These are phyloP conservation scores for Pomacea canaliculata DNA, from an alignment of 2,888 invertebrate species.

Conservation along the genomic window DNA sequence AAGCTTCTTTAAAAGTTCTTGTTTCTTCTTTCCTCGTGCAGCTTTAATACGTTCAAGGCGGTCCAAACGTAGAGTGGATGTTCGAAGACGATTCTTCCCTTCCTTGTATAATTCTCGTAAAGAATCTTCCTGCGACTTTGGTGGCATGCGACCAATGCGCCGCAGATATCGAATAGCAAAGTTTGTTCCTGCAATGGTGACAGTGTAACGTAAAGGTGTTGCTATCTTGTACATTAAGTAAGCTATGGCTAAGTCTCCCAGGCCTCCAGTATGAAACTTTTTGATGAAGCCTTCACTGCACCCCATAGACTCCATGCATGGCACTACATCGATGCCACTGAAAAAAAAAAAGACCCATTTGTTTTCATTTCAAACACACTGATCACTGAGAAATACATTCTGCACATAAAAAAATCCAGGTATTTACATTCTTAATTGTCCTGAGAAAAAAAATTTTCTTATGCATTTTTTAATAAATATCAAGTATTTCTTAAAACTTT, in stretches of 20 bases:
- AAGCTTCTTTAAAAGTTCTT: background rate
- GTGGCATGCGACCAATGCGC: constrained; percentile 82
- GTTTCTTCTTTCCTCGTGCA: constrained; percentile 8
- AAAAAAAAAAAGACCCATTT: constrained; percentile 31
- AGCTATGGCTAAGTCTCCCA: constrained; percentile 90
- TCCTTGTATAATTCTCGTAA: constrained; percentile 56
- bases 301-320: constrained; percentile 82
- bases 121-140: constrained; percentile 75
- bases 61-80: constrained; percentile 15
- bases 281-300: constrained; percentile 84
- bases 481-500: no score
- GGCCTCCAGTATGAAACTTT: constrained; percentile 79
- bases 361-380: no score
- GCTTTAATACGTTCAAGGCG: constrained; percentile 9
- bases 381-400: no score
- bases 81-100: constrained; percentile 45
- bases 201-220: constrained; percentile 91
- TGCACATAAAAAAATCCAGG: no score
- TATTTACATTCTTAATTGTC: no score
- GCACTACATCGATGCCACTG: constrained; percentile 92
- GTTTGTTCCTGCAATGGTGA: constrained; percentile 91
- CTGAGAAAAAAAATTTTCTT: no score
- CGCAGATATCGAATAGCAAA: constrained; percentile 85
- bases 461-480: no score
- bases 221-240: constrained; percentile 94